Evolutionary conservation across 2,113 vertebrate genomes (phyloP), one percentile per base, ranked within the genome.

Genomic region (Ciconia maguari): DNA sequence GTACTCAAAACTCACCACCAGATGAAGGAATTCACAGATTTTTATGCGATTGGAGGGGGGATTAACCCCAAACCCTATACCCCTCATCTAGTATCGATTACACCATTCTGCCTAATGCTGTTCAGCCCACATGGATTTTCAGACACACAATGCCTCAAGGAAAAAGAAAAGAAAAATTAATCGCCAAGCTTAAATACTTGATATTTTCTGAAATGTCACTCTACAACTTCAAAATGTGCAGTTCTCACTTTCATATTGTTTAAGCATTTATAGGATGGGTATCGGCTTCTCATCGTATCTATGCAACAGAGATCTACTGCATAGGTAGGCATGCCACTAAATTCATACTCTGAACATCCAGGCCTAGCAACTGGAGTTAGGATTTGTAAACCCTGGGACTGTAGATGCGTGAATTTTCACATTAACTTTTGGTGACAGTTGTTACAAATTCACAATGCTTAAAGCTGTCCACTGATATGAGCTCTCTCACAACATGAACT

Each of bases 11-110:
- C 42, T 86, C 60, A 66, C 29, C 48, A 57, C 3, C 19, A 69
- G 22, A 30, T 41, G 48, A 82, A 76, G 32, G 44, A 41, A 88
- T 42, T 87, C 54, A 29, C 13, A 3, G 4, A 25, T 49, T 60
- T 57, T 60, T 26, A 48, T 13, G 18, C 19, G 66, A 71, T 5
- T 26, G 32, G 20, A 41, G 29, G 27, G 4, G 18, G 6, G 36
- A 52, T 49, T 58, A 93, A 80, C 24, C 34, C 36, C 44, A 83
- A 80, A 36, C 8, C 54, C 10, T 41, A n/a, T 0, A 46, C 0
- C 11, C 13, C 55, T 41, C 60, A 42, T 8, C 61, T 38, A 32
- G 21, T n/a, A 86, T 0, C 0, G 0, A 72, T n/a, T n/a, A 68
- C 30, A 84, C 30, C 22, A 27, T 2, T 1, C 52, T 69, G 41